Percentiles rank a stretch among this genome's conserved stretches.
Conservation (phyloP, 2,113 vertebrate species). For the Asarcornis scutulata region DNA sequence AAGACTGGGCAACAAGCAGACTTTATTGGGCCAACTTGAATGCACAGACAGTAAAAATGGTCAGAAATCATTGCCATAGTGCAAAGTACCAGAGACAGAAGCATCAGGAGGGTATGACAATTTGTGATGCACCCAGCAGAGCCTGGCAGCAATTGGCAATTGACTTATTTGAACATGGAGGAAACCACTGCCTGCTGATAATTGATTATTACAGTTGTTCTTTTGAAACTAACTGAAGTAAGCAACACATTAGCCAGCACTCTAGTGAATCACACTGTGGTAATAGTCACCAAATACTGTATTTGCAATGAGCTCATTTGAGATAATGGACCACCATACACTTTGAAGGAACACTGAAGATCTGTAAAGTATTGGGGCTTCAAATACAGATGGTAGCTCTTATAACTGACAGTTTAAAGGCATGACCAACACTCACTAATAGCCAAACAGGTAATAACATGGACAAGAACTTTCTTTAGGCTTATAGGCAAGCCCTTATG, state of each 20-base stretch:
- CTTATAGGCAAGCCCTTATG: background rate
- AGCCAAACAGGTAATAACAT: background rate
- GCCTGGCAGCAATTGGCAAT: slow-evolving; percentile 23
- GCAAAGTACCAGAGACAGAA: slow-evolving; percentile 34
- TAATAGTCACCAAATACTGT: background rate
- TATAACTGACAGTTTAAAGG: background rate
- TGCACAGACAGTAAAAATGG: slow-evolving; percentile 17
- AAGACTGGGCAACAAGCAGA: slow-evolving; percentile 10
- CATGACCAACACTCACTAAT: background rate
- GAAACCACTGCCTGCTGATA: slow-evolving; percentile 28
- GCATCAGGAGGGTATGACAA: background rate
- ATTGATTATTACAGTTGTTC: slow-evolving; percentile 58
- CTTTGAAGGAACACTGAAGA: background rate
- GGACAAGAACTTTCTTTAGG: background rate
- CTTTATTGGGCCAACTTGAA: slow-evolving; percentile 5
- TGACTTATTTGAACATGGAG: slow-evolving; percentile 43
- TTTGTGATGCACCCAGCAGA: slow-evolving; percentile 31
- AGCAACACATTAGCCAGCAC: slow-evolving; percentile 39
- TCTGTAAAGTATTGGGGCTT: background rate
- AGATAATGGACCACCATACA: background rate
- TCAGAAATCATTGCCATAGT: slow-evolving; percentile 35
- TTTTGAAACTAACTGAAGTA: slow-evolving; percentile 47
- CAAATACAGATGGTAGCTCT: background rate
- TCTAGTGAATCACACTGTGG: slow-evolving; percentile 32
- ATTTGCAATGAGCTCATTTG: background rate